phyloP scores from a whole-genome alignment of 2,113 vertebrate genomes.

The Taxidea taxus region DNA sequence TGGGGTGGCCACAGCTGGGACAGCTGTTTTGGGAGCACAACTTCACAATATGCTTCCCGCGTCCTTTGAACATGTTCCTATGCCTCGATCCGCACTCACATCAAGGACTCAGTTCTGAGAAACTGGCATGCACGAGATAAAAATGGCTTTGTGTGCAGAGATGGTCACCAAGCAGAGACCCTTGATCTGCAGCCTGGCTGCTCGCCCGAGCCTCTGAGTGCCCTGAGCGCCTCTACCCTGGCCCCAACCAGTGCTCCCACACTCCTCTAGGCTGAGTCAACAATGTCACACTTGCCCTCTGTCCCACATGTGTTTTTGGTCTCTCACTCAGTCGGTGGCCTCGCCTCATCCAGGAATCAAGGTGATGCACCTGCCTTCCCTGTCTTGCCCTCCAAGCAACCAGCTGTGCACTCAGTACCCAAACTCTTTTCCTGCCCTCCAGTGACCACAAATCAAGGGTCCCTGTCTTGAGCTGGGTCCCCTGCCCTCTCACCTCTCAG shows the following conservation, averaged over 20 bases:
- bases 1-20: rapidly evolving
- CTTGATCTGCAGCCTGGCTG: background rate
- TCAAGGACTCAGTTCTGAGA: rapidly evolving
- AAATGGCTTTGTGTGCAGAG: rapidly evolving
- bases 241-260: no score
- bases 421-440: background rate
- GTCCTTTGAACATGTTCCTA: background rate
- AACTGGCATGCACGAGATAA: rapidly evolving
- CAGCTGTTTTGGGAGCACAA: background rate
- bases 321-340: background rate
- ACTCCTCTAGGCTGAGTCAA: background rate
- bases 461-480: background rate
- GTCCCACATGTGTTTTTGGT: background rate
- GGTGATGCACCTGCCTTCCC: rapidly evolving
- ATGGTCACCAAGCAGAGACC: background rate
- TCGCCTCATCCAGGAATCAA: background rate
- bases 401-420: rapidly evolving
- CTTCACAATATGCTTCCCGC: rapidly evolving
- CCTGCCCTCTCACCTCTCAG: background rate
- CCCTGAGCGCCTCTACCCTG: background rate
- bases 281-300: no score
- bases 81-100: background rate
- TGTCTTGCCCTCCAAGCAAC: background rate
- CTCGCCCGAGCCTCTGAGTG: background rate
- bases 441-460: background rate